Base-by-base conservation (phyloP, 2,888 invertebrate species). In the Drosophila kanekoi region DNA sequence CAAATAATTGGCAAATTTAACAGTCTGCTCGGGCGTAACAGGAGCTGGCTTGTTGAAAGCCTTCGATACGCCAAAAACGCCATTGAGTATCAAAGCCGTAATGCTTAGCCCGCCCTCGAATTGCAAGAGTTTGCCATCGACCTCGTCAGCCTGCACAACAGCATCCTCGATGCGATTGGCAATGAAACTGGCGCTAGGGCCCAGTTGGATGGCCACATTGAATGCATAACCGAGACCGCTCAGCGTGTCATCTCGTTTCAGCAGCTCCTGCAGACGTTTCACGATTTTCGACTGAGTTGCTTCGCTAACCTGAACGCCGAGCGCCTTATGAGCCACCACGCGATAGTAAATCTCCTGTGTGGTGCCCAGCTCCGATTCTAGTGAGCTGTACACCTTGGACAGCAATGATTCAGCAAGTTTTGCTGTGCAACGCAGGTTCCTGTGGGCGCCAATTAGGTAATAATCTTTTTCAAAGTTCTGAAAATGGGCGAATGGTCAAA, bases 71-170 rank as follows among this genome's bases (percentile, higher is more conserved):
- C 94, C 94, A 43, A 93, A 91, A 1, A 94, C 94, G 23, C 95
- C 94, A 14, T 94, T 93, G 1, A 95, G 92, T 33, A 95, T 87
- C 33, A 94, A 90, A 0, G 95, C 94, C 0, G 97, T 97, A 47
- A 96, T 95, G 2, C 96, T 96, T 53, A 98, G 93, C 9, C 97
- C 97, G 33, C 97, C 97, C 92, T 99, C 99, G 92, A 98, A 99
- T 93, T 98, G 97, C 70, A 98, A 93, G 84, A 96, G 95, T 87
- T 95, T 95, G 11, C 96, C 96, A 93, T 98, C 97, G 4, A 97
- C 96, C 94, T 99, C 98, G 93, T 99, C 99, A 2, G 98, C 98
- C 89, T 98, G 98, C 3, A 97, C 96, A 66, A 99, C 93, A n/a
- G 97, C 96, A 91, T 98, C 98, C 92, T 98, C 98, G 23, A 98